A percentile compares a stretch with the other conserved stretches of the same genome.
Conservation (phyloP, 2,113 vertebrate genomes). For the Himantopus leucocephalus region DNA sequence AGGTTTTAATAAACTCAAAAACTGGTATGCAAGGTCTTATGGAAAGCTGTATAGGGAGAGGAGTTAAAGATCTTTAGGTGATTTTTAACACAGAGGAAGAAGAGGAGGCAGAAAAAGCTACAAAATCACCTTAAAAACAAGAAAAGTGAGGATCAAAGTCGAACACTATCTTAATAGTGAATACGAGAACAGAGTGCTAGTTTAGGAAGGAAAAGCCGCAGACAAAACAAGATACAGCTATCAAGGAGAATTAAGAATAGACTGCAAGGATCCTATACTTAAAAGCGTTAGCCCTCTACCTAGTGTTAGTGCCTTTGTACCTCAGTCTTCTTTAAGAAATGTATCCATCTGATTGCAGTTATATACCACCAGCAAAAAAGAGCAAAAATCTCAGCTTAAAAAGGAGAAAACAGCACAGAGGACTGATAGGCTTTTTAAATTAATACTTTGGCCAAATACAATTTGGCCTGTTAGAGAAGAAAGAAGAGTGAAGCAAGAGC, state of each 20-base stretch:
- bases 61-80: neutral
- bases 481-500: neutral
- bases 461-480: neutral
- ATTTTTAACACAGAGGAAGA: neutral
- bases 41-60: neutral
- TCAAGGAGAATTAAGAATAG: neutral
- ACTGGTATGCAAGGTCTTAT: neutral
- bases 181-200: neutral
- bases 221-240: neutral
- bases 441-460: neutral
- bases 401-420: neutral
- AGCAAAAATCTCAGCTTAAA: neutral
- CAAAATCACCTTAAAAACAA: neutral
- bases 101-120: neutral
- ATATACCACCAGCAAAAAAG: neutral
- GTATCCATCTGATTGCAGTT: neutral
- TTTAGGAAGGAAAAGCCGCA: neutral
- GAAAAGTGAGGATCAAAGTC: neutral
- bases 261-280: neutral
- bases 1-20: neutral
- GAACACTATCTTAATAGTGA: neutral
- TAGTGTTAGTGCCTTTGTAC: neutral
- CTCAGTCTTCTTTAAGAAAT: neutral
- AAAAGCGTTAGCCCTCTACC: neutral
- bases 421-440: neutral